These are phyloP conservation scores for Bergia puertoricense DNA, from an alignment of 92 coral and sea anemone genomes.

Conservation along the genomic window DNA sequence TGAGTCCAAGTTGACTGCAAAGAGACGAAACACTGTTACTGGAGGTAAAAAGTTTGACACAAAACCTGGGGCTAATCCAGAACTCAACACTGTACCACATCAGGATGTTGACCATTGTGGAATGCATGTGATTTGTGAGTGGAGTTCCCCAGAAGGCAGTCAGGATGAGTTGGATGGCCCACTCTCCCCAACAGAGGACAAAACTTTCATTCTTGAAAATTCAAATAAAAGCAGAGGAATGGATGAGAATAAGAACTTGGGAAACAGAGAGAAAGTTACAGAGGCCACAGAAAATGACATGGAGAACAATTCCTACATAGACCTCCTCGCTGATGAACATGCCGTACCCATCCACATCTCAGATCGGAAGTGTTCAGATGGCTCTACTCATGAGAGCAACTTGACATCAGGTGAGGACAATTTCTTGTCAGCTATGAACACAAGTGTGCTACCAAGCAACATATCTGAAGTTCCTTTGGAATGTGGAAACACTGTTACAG, in stretches of 20 bases:
- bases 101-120: slow-evolving; percentile 8
- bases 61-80: background rate
- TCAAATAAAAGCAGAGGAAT: background rate
- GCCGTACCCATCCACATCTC: slow-evolving; percentile 82
- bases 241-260: background rate
- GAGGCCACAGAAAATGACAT: background rate
- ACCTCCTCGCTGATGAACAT: slow-evolving; percentile 59
- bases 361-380: slow-evolving; percentile 46
- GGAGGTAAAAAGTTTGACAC: background rate
- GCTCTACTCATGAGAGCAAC: slow-evolving; percentile 23
- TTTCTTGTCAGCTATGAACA: background rate
- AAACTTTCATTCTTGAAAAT: background rate
- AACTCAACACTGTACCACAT: background rate
- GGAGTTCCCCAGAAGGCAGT: slow-evolving; percentile 36
- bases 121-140: background rate
- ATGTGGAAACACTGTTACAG: background rate
- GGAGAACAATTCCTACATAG: slow-evolving; percentile 63
- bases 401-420: slow-evolving; percentile 27
- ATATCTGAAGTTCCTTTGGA: background rate
- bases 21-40: slow-evolving; percentile 17
- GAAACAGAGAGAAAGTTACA: background rate
- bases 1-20: slow-evolving; percentile 6
- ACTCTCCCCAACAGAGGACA: background rate
- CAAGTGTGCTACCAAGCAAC: background rate
- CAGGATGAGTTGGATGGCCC: background rate